Percentiles rank a stretch among this genome's conserved stretches.
Conservation (phyloP, 1,140 invertebrate genomes). For the Papilio polytes region DNA sequence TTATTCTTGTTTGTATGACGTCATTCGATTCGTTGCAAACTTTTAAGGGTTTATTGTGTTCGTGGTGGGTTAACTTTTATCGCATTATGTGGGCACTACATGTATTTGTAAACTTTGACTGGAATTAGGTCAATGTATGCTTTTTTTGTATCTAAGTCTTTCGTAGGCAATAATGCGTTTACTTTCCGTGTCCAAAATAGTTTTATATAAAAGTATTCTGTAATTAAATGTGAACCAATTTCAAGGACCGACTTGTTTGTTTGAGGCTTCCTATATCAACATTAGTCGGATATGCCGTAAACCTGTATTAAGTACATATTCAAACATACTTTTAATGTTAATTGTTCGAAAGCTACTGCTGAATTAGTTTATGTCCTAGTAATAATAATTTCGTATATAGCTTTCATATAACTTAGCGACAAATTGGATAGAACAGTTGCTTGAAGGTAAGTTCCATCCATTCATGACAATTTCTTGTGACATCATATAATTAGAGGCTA, state of each 20-base stretch:
- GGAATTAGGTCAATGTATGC: background rate
- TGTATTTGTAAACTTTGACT: background rate
- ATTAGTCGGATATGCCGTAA: background rate
- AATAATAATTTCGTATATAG: background rate
- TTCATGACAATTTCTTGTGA: background rate
- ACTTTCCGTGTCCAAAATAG: no score
- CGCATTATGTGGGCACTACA: background rate
- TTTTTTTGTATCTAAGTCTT: background rate
- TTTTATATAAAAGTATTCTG: background rate
- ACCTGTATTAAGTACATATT: background rate
- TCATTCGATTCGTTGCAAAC: background rate
- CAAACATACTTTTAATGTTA: background rate
- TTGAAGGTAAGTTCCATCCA: background rate
- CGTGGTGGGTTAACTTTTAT: background rate
- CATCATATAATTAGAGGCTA: background rate
- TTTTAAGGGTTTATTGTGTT: slow-evolving; percentile 5
- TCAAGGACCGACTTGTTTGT: background rate
- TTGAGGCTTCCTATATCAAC: background rate
- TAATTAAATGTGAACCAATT: background rate
- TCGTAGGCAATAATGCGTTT: background rate
- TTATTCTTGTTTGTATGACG: background rate
- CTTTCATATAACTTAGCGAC: background rate
- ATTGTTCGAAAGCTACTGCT: background rate
- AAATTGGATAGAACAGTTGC: background rate
- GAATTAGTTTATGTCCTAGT: background rate